These are phyloP conservation scores for Serranus cabrilla DNA, from an alignment of 2,797 vertebrate species.

Conservation along the genomic window DNA sequence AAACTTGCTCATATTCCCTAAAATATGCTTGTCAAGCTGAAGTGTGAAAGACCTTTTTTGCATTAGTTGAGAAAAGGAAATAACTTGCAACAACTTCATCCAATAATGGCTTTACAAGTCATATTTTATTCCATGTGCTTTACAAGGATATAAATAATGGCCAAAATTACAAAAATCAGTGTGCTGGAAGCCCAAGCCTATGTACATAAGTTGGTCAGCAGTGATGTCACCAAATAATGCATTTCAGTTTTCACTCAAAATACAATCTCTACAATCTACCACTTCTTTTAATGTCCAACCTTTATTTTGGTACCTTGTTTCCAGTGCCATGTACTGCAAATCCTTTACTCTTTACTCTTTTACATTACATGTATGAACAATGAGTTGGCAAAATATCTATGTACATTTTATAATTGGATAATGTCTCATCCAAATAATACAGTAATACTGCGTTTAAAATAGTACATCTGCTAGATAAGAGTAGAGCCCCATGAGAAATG, in stretches of 20 bases:
- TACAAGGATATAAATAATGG: conserved; percentile 99
- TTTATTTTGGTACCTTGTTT: conserved; percentile 92
- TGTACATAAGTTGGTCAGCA: conserved; percentile 94
- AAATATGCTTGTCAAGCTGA: neutral
- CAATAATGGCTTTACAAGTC: conserved; percentile 91
- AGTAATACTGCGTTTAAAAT: conserved; percentile 97
- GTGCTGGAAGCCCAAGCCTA: conserved; percentile 99
- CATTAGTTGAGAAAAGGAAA: neutral
- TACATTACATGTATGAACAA: conserved; percentile 98
- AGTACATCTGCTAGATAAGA: conserved; percentile 92
- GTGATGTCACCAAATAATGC: conserved; percentile 89
- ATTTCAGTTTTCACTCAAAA: conserved; percentile 78
- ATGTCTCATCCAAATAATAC: conserved; percentile 86
- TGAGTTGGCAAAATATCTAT: conserved; percentile 99
- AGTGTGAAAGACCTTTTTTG: neutral
- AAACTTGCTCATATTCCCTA: too few species aligned
- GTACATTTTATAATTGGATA: conserved; percentile 93
- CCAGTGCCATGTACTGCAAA: conserved; percentile 88
- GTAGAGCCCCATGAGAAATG: conserved; percentile 90
- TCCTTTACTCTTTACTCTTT: conserved; percentile 79
- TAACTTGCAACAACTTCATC: conserved; percentile 37
- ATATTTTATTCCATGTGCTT: conserved; percentile 99
- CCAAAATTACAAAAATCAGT: conserved; percentile 98
- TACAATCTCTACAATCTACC: conserved; percentile 85
- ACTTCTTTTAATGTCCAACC: conserved; percentile 57